phyloP scores from a whole-genome alignment of 2,797 vertebrate genomes.

The Gobio occitaniae region DNA sequence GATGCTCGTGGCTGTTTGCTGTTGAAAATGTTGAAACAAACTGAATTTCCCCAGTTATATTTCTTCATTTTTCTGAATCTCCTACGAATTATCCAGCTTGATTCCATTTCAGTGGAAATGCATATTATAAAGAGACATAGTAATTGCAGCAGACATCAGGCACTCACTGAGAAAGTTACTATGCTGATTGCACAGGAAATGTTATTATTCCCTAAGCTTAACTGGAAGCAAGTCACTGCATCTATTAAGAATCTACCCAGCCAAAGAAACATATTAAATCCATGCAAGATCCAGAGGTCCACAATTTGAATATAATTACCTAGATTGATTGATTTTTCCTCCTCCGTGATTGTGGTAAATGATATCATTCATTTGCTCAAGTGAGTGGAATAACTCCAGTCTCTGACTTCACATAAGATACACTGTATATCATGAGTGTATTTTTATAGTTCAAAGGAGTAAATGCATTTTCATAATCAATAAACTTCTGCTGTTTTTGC shows the following conservation, averaged over 20 bases:
- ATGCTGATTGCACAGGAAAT: constrained; percentile 79
- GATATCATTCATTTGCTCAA: constrained; percentile 53
- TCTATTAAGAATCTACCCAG: constrained; percentile 54
- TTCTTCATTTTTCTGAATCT: constrained; percentile 80
- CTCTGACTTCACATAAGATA: constrained; percentile 46
- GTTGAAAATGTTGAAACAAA: constrained; percentile 75
- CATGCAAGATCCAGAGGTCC: constrained; percentile 55
- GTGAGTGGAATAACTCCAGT: constrained; percentile 47
- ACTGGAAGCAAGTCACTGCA: constrained; percentile 61
- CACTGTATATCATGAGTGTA: constrained; percentile 45
- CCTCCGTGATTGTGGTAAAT: constrained; percentile 49
- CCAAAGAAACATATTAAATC: constrained; percentile 51
- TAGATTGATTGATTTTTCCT: constrained; percentile 53
- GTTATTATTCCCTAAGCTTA: constrained; percentile 71
- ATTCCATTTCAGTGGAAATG: constrained; percentile 73
- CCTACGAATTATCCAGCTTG: constrained; percentile 75
- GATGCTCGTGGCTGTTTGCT: constrained; percentile 72
- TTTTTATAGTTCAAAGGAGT: constrained; percentile 51
- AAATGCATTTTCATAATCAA: constrained; percentile 58
- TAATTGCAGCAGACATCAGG: constrained; percentile 78
- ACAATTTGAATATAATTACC: constrained; percentile 56
- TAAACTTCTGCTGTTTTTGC: constrained; percentile 40
- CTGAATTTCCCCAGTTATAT: constrained; percentile 74
- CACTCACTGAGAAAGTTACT: constrained; percentile 68
- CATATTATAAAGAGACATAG: constrained; percentile 74